phyloP scores from a whole-genome alignment of 2,888 invertebrate species.

The Phanerotoma sp. region DNA sequence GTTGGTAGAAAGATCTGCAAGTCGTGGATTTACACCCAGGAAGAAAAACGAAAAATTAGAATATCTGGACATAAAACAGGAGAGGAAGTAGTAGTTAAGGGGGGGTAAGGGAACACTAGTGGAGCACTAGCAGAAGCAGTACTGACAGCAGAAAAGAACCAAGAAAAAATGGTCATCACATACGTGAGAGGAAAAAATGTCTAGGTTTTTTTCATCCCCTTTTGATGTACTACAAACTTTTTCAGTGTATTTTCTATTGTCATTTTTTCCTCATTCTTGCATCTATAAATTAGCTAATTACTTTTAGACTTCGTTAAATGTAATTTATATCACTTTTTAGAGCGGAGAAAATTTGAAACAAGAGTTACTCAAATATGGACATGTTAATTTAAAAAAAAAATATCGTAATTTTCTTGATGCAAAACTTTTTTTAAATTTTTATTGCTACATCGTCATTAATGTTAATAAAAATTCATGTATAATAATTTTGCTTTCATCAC shows the following conservation, averaged over 20 bases:
- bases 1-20: not conserved
- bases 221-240: slow-evolving; percentile 2
- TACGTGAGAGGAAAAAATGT: slow-evolving; percentile 16
- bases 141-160: not conserved
- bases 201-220: not conserved
- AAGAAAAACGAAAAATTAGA: slow-evolving; percentile 5
- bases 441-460: no score
- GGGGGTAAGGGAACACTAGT: not conserved
- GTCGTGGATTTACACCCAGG: not conserved
- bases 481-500: no score
- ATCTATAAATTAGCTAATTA: not conserved
- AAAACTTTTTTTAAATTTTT: no score
- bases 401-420: no score
- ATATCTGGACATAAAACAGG: slow-evolving; percentile 1
- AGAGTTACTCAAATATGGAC: no score
- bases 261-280: not conserved
- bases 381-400: no score
- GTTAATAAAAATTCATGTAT: no score
- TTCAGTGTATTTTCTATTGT: slow-evolving; percentile 3
- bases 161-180: slow-evolving; percentile 17
- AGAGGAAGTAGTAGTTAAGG: not conserved
- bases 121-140: no score
- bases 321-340: no score
- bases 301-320: not conserved
- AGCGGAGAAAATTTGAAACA: no score